Evolutionary conservation across 2,888 invertebrate species (phyloP), one percentile per base, ranked within the genome.

Genomic region (Dasysyrphus tricinctus): DNA sequence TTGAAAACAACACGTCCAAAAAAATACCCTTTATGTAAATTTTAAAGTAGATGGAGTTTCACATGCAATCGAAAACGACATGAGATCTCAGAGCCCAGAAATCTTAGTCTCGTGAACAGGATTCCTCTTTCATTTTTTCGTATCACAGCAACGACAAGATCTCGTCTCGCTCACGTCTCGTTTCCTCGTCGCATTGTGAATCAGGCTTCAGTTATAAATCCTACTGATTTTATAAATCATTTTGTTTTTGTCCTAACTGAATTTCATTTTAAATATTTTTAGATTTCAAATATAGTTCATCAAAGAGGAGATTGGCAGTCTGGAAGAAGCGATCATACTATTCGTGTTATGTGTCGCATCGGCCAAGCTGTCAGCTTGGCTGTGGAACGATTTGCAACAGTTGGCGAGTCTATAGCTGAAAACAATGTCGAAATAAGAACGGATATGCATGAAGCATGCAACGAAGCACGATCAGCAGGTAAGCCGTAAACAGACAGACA

Each of bases 371-470:
- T 99, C 88, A 98, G 98, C 93, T 95, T 98, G 91, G 99, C 99
- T 72, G 98, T 99, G 82, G 99, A 99, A 92, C 94, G 99, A 89
- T 99, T 99, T 94, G 98, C 99, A 89, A 97, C 98, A 56, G 99
- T 99, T 88, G 99, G 99, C 56, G 99, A 99, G 93, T 97, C 98
- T 90, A 99, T 99, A 91, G 99, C 98, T 63, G 98, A 98, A 93
- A 98, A 99, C 94, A 98, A 99, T 94, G 96, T 96, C 39, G 99
- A 99, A 93, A 98, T 99, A 89, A 96, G 98, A 89, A 96, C 97
- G 91, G 98, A 98, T 92, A 99, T 99, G 99, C 98, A 97, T 93
- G 97, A 98, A 90, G 99, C 99, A 34, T 99, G 99, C 93, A 97
- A 97, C 91, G 99, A 99, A 92, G 99, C 99, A 16, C 94, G 98